These are phyloP conservation scores for Grantiella picta DNA, from an alignment of 2,113 vertebrate species.

Conservation along the genomic window DNA sequence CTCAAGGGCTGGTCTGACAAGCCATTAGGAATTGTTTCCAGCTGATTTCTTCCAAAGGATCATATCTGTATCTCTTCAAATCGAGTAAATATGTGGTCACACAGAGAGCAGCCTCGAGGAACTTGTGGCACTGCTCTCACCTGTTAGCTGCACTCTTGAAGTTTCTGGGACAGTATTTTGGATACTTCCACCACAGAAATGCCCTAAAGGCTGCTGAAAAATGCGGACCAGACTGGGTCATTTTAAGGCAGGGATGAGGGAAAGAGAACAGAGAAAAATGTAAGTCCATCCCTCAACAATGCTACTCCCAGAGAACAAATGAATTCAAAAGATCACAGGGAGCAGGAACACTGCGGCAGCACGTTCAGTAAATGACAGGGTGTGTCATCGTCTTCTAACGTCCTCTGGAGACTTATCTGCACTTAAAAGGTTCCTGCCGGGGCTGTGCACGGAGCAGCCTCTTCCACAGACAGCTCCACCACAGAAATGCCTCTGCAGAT, in stretches of 20 bases:
- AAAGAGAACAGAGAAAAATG: background rate
- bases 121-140: background rate
- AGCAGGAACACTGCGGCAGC: background rate
- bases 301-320: background rate
- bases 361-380: rapidly evolving
- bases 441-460: background rate
- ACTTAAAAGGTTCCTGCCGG: background rate
- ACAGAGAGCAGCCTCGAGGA: background rate
- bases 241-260: background rate
- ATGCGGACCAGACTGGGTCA: rapidly evolving
- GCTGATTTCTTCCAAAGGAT: background rate
- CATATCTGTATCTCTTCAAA: background rate
- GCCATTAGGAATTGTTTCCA: background rate
- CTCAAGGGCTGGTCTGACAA: background rate
- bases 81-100: rapidly evolving
- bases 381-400: background rate
- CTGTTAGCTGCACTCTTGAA: background rate
- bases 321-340: background rate
- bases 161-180: background rate
- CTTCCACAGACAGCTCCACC: background rate
- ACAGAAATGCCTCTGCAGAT: background rate
- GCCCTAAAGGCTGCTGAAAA: background rate
- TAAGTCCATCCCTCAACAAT: background rate
- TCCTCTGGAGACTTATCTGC: background rate
- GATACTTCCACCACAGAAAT: background rate